Evolutionary conservation across 2,797 vertebrate species (phyloP).

Genomic region (Clamator glandarius): DNA sequence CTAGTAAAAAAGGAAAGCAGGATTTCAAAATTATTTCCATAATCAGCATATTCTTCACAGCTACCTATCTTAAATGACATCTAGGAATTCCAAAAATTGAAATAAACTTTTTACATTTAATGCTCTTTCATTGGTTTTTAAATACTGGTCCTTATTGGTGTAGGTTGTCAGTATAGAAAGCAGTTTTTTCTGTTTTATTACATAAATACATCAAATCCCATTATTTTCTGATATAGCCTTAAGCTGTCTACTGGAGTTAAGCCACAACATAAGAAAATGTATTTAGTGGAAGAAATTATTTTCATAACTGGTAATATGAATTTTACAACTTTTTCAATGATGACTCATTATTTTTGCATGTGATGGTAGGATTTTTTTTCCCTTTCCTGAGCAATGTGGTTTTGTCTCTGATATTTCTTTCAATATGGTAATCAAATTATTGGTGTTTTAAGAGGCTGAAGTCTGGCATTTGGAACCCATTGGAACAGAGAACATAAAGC

Average conservation of each 20-base stretch:
- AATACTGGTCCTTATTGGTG: neutral
- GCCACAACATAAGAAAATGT: neutral
- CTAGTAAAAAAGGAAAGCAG: neutral
- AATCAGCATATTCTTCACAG: neutral
- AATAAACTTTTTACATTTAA: neutral
- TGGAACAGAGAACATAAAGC: neutral
- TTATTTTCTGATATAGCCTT: neutral
- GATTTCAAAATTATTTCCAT: neutral
- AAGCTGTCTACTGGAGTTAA: neutral
- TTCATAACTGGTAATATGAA: neutral
- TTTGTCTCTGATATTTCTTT: neutral
- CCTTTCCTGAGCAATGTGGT: neutral
- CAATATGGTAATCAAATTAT: neutral
- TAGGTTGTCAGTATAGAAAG: neutral
- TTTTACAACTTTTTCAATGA: neutral
- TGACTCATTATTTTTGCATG: neutral
- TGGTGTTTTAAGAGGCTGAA: neutral
- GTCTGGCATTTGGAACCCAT: neutral
- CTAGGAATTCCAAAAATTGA: neutral
- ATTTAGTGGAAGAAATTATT: neutral
- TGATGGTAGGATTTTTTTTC: accelerated
- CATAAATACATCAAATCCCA: neutral
- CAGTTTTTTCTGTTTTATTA: neutral
- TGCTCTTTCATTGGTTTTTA: too few species aligned
- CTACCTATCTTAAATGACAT: neutral